phyloP scores from a whole-genome alignment of 2,888 invertebrate genomes.

The Tipula helvola region DNA sequence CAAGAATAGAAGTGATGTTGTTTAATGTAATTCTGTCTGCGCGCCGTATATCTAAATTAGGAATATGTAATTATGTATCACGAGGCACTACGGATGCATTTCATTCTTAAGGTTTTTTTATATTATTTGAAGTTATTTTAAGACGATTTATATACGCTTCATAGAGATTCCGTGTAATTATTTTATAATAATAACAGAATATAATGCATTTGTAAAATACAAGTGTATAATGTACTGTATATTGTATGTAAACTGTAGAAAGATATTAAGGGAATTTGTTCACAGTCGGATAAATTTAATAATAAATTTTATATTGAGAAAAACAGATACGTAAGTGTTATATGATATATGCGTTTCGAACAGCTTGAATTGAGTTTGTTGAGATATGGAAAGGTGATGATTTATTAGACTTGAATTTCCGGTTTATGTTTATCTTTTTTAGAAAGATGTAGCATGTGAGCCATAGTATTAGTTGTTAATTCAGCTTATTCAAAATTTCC shows the following conservation, averaged over 20 bases:
- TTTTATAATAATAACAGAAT: not conserved
- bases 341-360: not conserved
- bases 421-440: not conserved
- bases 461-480: too few species aligned
- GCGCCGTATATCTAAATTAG: not conserved
- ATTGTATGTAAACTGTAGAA: not conserved
- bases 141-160: not conserved
- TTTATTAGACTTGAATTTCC: not conserved
- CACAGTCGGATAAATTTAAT: not conserved
- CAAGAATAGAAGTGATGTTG: not conserved
- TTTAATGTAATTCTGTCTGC: not conserved
- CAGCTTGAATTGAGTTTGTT: not conserved
- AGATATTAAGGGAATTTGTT: not conserved
- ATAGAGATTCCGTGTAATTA: not conserved
- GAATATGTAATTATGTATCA: not conserved
- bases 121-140: not conserved
- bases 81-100: slow-evolving; percentile 6
- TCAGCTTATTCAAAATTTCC: too few species aligned
- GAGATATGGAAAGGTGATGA: not conserved
- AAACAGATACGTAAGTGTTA: not conserved
- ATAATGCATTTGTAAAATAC: not conserved
- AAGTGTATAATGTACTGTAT: not conserved
- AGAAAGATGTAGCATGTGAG: too few species aligned
- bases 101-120: not conserved
- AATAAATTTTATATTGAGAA: not conserved